Evolutionary conservation across 1,140 invertebrate genomes (phyloP).

Genomic region (Ceratina australensis): DNA sequence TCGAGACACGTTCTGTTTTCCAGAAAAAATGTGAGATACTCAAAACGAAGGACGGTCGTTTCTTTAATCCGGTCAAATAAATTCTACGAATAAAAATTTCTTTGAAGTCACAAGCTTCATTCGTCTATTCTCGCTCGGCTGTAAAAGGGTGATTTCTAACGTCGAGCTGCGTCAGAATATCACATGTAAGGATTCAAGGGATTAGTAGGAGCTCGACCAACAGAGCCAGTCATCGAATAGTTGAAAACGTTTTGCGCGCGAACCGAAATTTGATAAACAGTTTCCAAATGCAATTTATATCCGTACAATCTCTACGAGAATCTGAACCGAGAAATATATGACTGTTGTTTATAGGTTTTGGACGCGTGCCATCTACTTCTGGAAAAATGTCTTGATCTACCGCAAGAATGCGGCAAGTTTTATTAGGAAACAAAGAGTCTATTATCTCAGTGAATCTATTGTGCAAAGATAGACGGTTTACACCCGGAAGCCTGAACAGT

Average conservation of each 20-base stretch:
- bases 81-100: not conserved
- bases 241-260: not conserved
- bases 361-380: not conserved
- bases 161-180: not conserved
- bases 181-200: constrained; percentile 17
- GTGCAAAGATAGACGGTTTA: not conserved
- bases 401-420: too few relatives aligned
- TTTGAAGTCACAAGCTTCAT: constrained; percentile 12
- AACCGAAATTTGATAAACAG: not conserved
- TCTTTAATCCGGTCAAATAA: not conserved
- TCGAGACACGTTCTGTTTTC: not conserved
- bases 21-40: not conserved
- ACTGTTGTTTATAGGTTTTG: not conserved
- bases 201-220: not conserved
- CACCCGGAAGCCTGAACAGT: too few relatives aligned
- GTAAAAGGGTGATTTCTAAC: constrained; percentile 6
- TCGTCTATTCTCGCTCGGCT: not conserved
- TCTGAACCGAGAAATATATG: too few relatives aligned
- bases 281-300: not conserved
- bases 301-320: too few relatives aligned
- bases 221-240: not conserved
- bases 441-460: not conserved
- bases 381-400: not conserved
- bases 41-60: not conserved
- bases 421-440: too few relatives aligned